phyloP scores from a whole-genome alignment of 2,113 vertebrate species.

The Cottus gobio region DNA sequence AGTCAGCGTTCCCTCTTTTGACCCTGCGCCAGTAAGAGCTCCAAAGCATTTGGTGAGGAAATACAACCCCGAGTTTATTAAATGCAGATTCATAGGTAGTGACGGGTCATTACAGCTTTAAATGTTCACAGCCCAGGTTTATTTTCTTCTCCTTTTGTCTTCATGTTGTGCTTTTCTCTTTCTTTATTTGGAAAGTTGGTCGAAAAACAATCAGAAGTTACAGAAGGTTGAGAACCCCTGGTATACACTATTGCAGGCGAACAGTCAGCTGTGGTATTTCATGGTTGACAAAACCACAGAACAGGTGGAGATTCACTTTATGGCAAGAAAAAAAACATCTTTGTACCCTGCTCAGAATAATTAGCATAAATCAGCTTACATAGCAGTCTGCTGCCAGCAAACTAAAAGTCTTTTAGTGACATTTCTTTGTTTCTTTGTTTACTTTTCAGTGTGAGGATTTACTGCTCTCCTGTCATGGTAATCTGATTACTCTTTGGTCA shows the following conservation, averaged over 20 bases:
- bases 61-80: background rate
- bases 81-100: background rate
- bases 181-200: background rate
- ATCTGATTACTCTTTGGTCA: no score
- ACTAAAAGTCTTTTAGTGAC: background rate
- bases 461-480: background rate
- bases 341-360: background rate
- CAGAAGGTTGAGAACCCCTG: background rate
- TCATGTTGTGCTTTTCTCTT: background rate
- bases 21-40: background rate
- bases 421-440: background rate
- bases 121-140: background rate
- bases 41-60: background rate
- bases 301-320: background rate
- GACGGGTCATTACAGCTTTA: background rate
- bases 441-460: background rate
- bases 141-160: background rate
- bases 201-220: no score
- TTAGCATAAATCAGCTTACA: background rate
- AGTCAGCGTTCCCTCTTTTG: background rate
- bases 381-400: background rate
- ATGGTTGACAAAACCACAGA: background rate
- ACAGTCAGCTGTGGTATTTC: background rate
- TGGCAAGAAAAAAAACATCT: background rate
- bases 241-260: background rate